Conservation (phyloP, 2,797 vertebrate genomes). For the Thamnophis elegans region DNA sequence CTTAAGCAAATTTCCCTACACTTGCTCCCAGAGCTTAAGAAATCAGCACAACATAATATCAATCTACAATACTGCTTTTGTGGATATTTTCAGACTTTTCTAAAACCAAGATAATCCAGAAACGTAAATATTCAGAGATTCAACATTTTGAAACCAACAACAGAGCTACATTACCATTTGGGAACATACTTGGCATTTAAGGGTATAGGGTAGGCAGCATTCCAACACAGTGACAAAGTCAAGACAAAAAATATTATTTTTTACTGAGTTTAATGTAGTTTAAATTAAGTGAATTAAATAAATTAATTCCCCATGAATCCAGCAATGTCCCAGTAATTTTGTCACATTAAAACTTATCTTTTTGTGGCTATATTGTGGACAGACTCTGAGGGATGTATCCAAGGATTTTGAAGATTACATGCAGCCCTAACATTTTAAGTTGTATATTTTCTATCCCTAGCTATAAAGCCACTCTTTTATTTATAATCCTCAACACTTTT, state of each 20-base stretch:
- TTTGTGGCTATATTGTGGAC: not conserved
- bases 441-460: not conserved
- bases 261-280: not conserved
- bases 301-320: not conserved
- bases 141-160: not conserved
- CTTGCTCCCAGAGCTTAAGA: not conserved
- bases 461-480: not conserved
- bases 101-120: not conserved
- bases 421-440: not conserved
- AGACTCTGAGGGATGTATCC: not conserved
- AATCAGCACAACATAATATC: not conserved
- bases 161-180: not conserved
- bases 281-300: not conserved
- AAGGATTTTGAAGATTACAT: not conserved
- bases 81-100: not conserved
- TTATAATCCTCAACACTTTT: constrained; percentile 1
- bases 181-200: not conserved
- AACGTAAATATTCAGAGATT: not conserved
- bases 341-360: not conserved
- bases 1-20: not conserved
- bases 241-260: not conserved
- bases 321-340: not conserved
- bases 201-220: not conserved
- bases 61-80: not conserved
- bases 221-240: not conserved